Percentiles rank a stretch among this genome's conserved stretches.
phyloP scores from a whole-genome alignment of 1,140 invertebrate genomes.

The Metaphire vulgaris region DNA sequence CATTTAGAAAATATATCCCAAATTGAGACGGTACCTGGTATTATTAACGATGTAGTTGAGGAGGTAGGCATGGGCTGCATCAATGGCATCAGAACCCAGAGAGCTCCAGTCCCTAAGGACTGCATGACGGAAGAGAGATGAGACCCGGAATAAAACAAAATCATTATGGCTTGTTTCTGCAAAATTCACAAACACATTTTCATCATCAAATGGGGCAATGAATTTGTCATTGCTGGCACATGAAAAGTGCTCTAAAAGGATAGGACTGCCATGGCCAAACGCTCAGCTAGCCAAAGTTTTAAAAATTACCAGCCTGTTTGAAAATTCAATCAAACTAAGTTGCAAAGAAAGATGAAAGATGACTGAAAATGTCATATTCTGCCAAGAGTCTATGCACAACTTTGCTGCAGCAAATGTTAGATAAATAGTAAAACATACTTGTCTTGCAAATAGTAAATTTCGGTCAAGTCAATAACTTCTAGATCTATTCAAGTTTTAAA shows the following conservation, averaged over 20 bases:
- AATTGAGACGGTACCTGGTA: conserved; percentile 52
- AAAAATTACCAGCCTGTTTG: too few relatives aligned
- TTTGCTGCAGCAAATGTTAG: too few relatives aligned
- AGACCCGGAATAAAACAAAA: conserved; percentile 80
- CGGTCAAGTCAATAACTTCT: too few relatives aligned
- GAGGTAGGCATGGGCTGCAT: conserved; percentile 69
- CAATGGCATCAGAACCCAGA: conserved; percentile 62
- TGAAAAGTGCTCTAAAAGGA: not conserved
- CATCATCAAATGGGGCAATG: not conserved
- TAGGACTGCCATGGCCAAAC: not conserved
- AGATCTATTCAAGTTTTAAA: too few relatives aligned
- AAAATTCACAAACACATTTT: conserved; percentile 30
- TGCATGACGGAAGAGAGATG: conserved; percentile 72
- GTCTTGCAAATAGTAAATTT: too few relatives aligned
- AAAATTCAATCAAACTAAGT: too few relatives aligned
- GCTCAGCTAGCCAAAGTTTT: not conserved
- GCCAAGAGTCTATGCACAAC: too few relatives aligned
- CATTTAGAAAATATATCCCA: too few relatives aligned
- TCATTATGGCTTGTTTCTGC: conserved; percentile 68
- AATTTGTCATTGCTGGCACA: not conserved
- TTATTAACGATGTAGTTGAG: conserved; percentile 68
- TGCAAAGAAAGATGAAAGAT: too few relatives aligned
- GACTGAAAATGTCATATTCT: too few relatives aligned
- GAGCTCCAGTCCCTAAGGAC: conserved; percentile 74
- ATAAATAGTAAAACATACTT: too few relatives aligned